These are phyloP conservation scores for Marronus borbonicus DNA, from an alignment of 2,888 invertebrate genomes.

Conservation along the genomic window DNA sequence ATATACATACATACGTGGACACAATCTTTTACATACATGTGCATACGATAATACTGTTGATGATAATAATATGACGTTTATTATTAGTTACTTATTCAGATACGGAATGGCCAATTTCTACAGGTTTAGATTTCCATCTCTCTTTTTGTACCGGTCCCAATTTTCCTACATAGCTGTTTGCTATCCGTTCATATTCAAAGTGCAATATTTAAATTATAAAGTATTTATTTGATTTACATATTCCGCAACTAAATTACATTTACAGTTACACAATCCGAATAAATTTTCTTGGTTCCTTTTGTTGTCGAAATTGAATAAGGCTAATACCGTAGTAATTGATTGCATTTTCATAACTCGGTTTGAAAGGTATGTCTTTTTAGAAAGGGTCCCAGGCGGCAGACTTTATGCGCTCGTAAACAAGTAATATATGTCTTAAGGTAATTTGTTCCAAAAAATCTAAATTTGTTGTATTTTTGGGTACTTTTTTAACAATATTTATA, in stretches of 20 bases:
- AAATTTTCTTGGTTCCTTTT: not conserved
- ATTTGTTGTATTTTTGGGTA: too few relatives aligned
- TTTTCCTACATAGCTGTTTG: not conserved
- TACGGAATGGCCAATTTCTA: not conserved
- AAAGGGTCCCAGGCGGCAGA: too few relatives aligned
- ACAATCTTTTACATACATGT: too few relatives aligned
- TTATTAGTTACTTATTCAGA: constrained; percentile 18
- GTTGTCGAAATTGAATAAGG: not conserved
- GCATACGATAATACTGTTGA: not conserved
- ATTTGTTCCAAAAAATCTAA: too few relatives aligned
- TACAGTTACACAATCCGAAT: constrained; percentile 5
- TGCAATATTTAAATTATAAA: not conserved
- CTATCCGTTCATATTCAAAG: not conserved
- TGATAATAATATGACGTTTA: constrained; percentile 22
- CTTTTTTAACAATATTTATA: too few relatives aligned
- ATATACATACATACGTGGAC: not conserved
- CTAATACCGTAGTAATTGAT: not conserved
- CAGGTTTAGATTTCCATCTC: not conserved
- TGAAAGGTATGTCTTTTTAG: too few relatives aligned
- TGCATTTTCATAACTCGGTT: not conserved
- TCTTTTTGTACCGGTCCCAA: not conserved
- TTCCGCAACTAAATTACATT: not conserved
- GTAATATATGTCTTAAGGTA: too few relatives aligned
- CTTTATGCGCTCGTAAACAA: too few relatives aligned
- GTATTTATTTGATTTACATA: not conserved